Conservation (phyloP, 1,140 invertebrate genomes). For the Penaeus japonicus region DNA sequence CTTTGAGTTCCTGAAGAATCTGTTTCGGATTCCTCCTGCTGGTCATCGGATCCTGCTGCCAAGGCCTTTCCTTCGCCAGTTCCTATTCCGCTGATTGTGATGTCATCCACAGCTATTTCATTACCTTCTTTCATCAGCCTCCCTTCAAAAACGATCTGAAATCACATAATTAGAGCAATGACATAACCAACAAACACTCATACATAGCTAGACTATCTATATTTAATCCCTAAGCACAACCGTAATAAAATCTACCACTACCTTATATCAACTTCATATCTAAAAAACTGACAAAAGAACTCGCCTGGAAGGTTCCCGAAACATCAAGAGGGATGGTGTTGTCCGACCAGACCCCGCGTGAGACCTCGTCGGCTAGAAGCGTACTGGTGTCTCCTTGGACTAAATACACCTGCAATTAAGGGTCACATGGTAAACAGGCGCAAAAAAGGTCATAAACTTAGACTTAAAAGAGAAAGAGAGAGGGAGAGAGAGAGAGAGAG, state of each 20-base stretch:
- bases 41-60: not conserved
- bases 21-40: not conserved
- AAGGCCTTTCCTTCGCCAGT: not conserved
- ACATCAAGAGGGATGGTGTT: too few species aligned
- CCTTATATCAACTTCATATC: too few species aligned
- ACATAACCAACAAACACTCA: not conserved
- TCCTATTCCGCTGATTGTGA: not conserved
- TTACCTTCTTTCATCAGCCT: constrained; percentile 23
- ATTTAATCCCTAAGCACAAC: not conserved
- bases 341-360: too few species aligned
- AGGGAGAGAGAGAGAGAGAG: not conserved
- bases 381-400: too few species aligned
- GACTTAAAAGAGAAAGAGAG: too few species aligned
- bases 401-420: too few species aligned
- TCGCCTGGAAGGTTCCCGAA: too few species aligned
- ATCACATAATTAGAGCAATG: too few species aligned
- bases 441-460: too few species aligned
- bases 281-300: too few species aligned
- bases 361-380: too few species aligned
- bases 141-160: constrained; percentile 36
- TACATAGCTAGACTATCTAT: not conserved
- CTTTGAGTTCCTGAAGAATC: not conserved
- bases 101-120: constrained; percentile 35
- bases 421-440: too few species aligned
- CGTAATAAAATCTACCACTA: not conserved